Percentiles rank a stretch among this genome's conserved stretches.
These are phyloP conservation scores for Papio anubis DNA, from an alignment of 2,113 vertebrate genomes.

Conservation along the genomic window DNA sequence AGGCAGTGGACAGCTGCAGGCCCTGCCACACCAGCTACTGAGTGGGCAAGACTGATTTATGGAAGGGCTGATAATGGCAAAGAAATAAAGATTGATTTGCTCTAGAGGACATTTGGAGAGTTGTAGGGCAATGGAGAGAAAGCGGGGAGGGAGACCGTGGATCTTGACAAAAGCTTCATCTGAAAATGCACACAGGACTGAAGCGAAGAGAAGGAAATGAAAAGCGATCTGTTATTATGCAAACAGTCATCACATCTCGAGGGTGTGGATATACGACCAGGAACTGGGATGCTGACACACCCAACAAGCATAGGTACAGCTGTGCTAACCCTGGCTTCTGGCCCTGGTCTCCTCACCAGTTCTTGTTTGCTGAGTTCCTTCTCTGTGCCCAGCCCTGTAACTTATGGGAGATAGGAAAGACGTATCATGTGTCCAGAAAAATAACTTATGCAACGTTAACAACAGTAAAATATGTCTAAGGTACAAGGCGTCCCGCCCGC, in stretches of 20 bases:
- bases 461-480: not conserved
- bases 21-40: not conserved
- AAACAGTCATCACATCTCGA: fast-evolving
- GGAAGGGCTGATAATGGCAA: not conserved
- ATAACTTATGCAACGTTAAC: not conserved
- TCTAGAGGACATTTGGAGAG: not conserved
- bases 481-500: fast-evolving
- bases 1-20: not conserved
- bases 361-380: not conserved
- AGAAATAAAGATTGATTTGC: constrained; percentile 58
- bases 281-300: fast-evolving
- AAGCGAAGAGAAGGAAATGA: not conserved
- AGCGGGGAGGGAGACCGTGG: fast-evolving
- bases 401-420: not conserved
- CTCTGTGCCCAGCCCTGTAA: not conserved
- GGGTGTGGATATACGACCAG: fast-evolving
- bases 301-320: fast-evolving
- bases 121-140: too few species aligned
- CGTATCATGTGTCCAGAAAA: fast-evolving
- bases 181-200: not conserved
- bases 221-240: not conserved
- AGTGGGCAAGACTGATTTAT: constrained; percentile 48
- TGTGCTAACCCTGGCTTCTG: not conserved
- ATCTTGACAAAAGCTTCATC: not conserved
- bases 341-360: not conserved